Base-by-base conservation (phyloP, 2,113 vertebrate species). In the Catagonus wagneri region DNA sequence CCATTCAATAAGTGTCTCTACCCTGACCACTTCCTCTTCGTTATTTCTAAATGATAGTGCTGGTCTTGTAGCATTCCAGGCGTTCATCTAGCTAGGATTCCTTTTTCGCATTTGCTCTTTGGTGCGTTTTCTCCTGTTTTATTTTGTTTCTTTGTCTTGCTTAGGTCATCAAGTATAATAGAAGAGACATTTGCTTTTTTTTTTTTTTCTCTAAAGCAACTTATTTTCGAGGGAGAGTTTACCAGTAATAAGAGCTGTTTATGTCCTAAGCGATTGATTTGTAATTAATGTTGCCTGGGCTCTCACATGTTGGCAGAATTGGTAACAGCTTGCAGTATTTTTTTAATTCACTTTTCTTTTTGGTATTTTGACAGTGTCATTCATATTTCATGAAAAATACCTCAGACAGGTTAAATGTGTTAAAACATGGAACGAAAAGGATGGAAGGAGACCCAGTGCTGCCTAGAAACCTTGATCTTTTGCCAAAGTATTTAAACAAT, bases 401-500 rank as follows among this genome's bases (percentile, higher is more conserved):
- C 98, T 99, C 95, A 94, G 98, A 98, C 98, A 99, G 99, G 98
- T 99, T 99, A 98, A 99, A 98, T 98, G 98, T 98, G 98, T 98
- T 99, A 98, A 98, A 98, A 98, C 98, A 98, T 97, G 95, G 97
- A 98, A 98, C 2, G 81, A 97, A 96, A 96, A 97, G 93, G 95
- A 98, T 97, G 98, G 98, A 98, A 98, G 98, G 97, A 97, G 98
- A 98, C 98, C 98, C 95, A 96, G 96, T 98, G 98, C 98, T 99
- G 98, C 99, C 97, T 98, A 71, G 99, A 98, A 99, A 99, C 99
- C 99, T 99, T 99, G 99, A 99, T 99, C 98, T 98, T 97, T 98
- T 98, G 99, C 99, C 99, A 99, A 98, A 99, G 98, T 99, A 99
- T 99, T 99, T 98, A 99, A 99, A 99, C 98, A 99, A 99, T 99